Base-by-base conservation (phyloP, 2,113 vertebrate genomes). In the Cacatua alba region DNA sequence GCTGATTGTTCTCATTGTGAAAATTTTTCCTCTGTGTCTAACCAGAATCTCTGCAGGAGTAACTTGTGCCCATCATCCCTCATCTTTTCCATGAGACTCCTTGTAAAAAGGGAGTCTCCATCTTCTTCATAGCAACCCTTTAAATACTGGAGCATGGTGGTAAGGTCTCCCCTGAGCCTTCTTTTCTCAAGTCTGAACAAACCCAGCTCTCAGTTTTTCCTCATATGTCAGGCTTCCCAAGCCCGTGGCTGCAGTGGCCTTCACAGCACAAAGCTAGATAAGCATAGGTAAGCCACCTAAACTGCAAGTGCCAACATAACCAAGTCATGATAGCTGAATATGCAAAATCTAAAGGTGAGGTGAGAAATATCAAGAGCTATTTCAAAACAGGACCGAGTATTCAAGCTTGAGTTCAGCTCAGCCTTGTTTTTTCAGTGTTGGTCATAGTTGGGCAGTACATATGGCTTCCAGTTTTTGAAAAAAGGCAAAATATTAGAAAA, bases 301-400 rank as follows among this genome's bases (percentile, higher is more conserved):
- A 53, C 46, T 25, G 23, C 37, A 62, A 49, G 21, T 1, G 0
- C 6, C 28, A 25, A 25, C 0, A 1, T 39, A 75, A 55, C 51
- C 52, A 46, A 65, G 46, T 25, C 37, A 52, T 0, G 1, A 33
- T 6, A 86, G 11, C 5, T 64, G 9, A 21, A 23, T 16, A 33
- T 25, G 43, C 28, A 91, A 71, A 82, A 72, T 46, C 7, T 71
- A 68, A 62, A 72, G 18, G 33, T 71, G 55, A 64, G 24, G 26
- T 63, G 9, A 82, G 23, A 60, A 78, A 68, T 74, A 60, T 6
- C 51, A 74, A 23, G 48, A 62, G 11, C n/a, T 76, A 3, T 31
- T 24, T 70, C 33, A 48, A 84, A 93, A 75, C 9, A 68, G 21
- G 25, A 52, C 28, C 28, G 8, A 3, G 16, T 55, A 21, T 35